Conservation (phyloP, 2,888 invertebrate species). For the Notodonta ziczac region DNA sequence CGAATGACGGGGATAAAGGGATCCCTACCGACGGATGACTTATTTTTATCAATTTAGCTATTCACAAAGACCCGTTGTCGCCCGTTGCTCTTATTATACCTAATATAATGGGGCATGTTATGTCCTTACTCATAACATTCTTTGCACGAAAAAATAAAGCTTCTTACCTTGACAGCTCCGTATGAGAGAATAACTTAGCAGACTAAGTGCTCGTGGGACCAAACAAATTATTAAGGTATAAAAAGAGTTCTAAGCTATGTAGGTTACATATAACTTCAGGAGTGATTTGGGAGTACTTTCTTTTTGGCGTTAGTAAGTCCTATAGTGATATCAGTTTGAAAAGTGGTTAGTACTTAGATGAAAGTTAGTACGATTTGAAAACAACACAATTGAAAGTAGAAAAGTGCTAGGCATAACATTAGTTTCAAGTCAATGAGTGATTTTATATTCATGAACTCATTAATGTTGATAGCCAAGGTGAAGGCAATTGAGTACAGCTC, state of each 20-base stretch:
- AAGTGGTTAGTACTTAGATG: background rate
- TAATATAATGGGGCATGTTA: slow-evolving; percentile 58
- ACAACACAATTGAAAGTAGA: background rate
- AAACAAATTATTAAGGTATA: slow-evolving; percentile 73
- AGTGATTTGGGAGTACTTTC: slow-evolving; percentile 71
- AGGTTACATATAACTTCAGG: slow-evolving; percentile 33
- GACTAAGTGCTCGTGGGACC: slow-evolving; percentile 61
- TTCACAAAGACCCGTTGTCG: slow-evolving; percentile 41
- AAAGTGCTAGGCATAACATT: too few species aligned
- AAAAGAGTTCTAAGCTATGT: slow-evolving; percentile 66
- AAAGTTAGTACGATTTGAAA: background rate
- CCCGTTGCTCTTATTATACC: slow-evolving; percentile 46
- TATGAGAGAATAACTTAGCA: slow-evolving; percentile 66
- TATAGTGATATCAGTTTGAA: background rate
- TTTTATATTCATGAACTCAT: too few species aligned
- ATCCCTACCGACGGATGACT: slow-evolving; percentile 39
- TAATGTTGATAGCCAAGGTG: too few species aligned
- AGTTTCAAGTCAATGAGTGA: too few species aligned
- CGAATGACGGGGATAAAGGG: slow-evolving; percentile 9
- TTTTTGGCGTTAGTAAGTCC: slow-evolving; percentile 31
- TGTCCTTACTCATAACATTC: slow-evolving; percentile 70
- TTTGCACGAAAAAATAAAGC: slow-evolving; percentile 77
- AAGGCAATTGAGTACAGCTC: too few species aligned
- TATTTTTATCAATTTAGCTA: slow-evolving; percentile 59
- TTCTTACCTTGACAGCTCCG: slow-evolving; percentile 68